A percentile compares a stretch with the other conserved stretches of the same genome.
These are phyloP conservation scores for Catamblyrhynchus diadema DNA, from an alignment of 2,797 vertebrate species.

Conservation along the genomic window DNA sequence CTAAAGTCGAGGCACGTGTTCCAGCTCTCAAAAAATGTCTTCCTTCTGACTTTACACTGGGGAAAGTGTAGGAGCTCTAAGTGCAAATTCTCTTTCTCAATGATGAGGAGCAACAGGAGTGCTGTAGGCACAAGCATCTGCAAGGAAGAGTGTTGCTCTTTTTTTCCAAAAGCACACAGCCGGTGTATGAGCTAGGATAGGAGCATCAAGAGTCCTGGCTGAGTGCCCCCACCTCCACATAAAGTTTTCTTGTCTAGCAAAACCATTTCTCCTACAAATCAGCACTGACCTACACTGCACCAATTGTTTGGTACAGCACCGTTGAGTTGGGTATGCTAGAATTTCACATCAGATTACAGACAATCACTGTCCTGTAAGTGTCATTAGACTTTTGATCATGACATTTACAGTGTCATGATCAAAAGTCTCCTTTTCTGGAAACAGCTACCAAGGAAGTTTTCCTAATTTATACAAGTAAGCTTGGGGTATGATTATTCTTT, in stretches of 20 bases:
- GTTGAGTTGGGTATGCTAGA: not conserved
- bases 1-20: not conserved
- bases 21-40: not conserved
- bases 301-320: not conserved
- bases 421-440: not conserved
- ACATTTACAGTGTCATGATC: not conserved
- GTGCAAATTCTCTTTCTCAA: not conserved
- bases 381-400: too few species aligned
- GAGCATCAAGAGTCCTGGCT: not conserved
- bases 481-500: not conserved
- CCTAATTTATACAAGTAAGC: not conserved
- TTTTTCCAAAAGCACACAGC: not conserved
- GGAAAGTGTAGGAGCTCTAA: not conserved
- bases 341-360: not conserved
- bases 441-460: not conserved
- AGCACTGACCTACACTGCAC: not conserved
- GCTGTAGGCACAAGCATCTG: not conserved
- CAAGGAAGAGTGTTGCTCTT: not conserved
- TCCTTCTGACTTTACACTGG: not conserved
- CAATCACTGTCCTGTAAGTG: not conserved
- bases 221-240: accelerated
- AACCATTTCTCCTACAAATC: not conserved
- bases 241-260: not conserved
- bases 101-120: not conserved
- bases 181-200: not conserved